These are phyloP conservation scores for Enteromius anoplus DNA, from an alignment of 2,797 vertebrate species.

Conservation along the genomic window DNA sequence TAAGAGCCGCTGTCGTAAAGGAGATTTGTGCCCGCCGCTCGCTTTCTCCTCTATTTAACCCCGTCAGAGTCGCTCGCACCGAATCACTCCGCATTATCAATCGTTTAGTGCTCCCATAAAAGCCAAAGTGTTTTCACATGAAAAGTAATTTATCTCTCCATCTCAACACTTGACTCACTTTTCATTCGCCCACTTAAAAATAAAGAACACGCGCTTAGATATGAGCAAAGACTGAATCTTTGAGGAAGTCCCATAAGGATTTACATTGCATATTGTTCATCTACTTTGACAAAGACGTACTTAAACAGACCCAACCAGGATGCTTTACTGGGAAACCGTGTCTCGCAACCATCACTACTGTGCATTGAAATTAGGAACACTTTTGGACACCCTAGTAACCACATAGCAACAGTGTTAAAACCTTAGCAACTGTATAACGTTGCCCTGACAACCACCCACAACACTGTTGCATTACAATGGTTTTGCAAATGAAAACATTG, in stretches of 20 bases:
- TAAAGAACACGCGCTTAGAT: slow-evolving; percentile 23
- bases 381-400: not conserved
- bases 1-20: slow-evolving; percentile 81
- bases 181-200: slow-evolving; percentile 71
- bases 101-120: slow-evolving; percentile 83
- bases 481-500: not conserved
- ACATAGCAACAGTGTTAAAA: not conserved
- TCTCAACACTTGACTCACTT: slow-evolving; percentile 76
- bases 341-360: not conserved
- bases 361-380: not conserved
- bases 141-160: slow-evolving; percentile 80
- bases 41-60: slow-evolving; percentile 45
- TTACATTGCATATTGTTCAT: slow-evolving; percentile 65
- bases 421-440: not conserved
- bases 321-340: slow-evolving; percentile 55
- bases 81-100: slow-evolving; percentile 74
- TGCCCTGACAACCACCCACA: not conserved
- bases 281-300: slow-evolving; percentile 56
- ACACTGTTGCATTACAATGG: not conserved
- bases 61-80: slow-evolving; percentile 72
- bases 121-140: slow-evolving; percentile 81
- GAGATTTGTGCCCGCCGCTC: slow-evolving; percentile 76
- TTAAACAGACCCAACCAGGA: slow-evolving; percentile 60
- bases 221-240: slow-evolving; percentile 59
- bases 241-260: slow-evolving; percentile 68